Base-by-base conservation (phyloP, 2,797 vertebrate genomes). In the Hemibagrus guttatus region DNA sequence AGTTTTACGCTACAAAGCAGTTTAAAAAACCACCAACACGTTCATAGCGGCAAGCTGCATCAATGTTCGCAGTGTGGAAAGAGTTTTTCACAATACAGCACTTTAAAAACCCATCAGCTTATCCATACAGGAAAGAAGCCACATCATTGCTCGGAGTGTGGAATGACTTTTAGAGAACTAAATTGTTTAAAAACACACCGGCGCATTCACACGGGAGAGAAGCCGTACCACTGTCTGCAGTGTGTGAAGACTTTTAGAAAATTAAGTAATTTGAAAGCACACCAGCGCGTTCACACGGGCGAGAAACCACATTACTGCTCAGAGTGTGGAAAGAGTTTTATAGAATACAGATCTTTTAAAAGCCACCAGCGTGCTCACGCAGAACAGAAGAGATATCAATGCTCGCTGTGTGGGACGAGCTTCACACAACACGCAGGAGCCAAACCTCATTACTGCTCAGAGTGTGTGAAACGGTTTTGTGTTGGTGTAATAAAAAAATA, bases 401-500 rank as follows among this genome's bases (percentile, higher is more conserved):
- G 78, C 58, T 61, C 78, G 1, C 78, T 23, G 31, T 80, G 78
- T 42, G 58, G 56, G 16, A 61, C 11, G 21, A 80, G n/a, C 17
- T 78, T 78, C 17, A 75, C 46, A 3, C 72, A 54, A 17, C 54
- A 35, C 2, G 28, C 76, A 1, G 54, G 54, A 23, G 76, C 31
- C 4, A 79, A 79, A 58, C 76, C 76, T 46, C 54, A 39, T 19
- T 58, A 59, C 76, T 79, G 76, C 54, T 35, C 76, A 12, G 54
- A 79, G 19, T 79, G 76, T 58, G 54, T 58, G 54, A 59, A 35
- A 23, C 52, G 76, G 6, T 79, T 79, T 23, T 78, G 75, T 58
- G 75, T 78, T 21, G 75, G 75, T 21, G 28, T 56, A 21, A 56
- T 78, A 2, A 78, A 78, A 56, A 78, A 58, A 58, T 58, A 78